Evolutionary conservation across 2,797 vertebrate species (phyloP), one percentile per base, ranked within the genome.

Genomic region (Myioborus melanocephalus): DNA sequence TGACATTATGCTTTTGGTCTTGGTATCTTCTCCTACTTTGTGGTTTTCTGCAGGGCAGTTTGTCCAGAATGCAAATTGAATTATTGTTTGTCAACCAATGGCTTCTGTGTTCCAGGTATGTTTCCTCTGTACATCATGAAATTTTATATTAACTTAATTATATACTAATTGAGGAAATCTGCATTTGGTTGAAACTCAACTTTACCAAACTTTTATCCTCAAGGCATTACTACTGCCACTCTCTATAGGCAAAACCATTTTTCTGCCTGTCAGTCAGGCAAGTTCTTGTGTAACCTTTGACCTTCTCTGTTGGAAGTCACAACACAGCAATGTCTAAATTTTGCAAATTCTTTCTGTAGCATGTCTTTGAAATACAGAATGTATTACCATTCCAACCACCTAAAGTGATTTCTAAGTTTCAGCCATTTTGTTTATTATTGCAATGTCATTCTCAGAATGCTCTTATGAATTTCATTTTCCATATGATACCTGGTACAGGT

Each of bases 251-350:
- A 85, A 91, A 89, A 23, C 7, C 27, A 26, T 87, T 56, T 83
- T 80, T 91, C 72, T 86, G 27, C 55, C 78, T 91, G 55, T 91
- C 81, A 82, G 30, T 80, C 57, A 85, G 75, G 30, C 39, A 71
- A 91, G 44, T 55, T 71, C 56, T 78, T 92, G 15, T 73, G 50
- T 73, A 77, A 64, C 47, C 57, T 93, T 87, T 72, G 72, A 90
- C 80, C 52, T 91, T 84, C 70, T 90, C 63, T 76, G 65, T 63
- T 94, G 90, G 77, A 95, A 94, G 65, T 61, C 80, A 49, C 34
- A 91, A 76, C 28, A 12, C 47, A 87, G 52, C 32, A 66, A 53
- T 35, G 59, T 49, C 56, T 84, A 76, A 66, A 76, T 84, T 90
- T 93, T 89, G 43, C 47, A 66, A 27, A 72, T 91, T 83, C 61